Percentiles rank a stretch among this genome's conserved stretches.
Conservation (phyloP, 2,888 invertebrate genomes). For the Odontocerum albicorne region DNA sequence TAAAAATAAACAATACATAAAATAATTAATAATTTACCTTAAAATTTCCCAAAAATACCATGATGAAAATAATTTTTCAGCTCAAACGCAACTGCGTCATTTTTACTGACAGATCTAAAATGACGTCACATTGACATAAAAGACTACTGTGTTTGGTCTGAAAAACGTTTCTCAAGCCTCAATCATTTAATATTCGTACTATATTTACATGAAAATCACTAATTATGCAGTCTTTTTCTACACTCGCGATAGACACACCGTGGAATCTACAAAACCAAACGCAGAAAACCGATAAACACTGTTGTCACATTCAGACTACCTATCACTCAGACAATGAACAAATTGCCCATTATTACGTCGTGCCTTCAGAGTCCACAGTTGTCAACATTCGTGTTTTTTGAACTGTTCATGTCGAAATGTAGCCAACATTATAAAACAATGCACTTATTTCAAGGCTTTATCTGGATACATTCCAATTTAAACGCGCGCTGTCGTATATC, state of each 20-base stretch:
- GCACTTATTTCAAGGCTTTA: too few relatives aligned
- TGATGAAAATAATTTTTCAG: slow-evolving; percentile 54
- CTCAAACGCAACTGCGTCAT: slow-evolving; percentile 65
- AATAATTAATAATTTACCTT: slow-evolving; percentile 22
- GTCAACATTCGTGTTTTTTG: too few relatives aligned
- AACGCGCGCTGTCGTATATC: too few relatives aligned
- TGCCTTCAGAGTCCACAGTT: too few relatives aligned
- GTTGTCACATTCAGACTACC: slow-evolving; percentile 31
- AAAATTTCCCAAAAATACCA: slow-evolving; percentile 44
- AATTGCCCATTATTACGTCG: too few relatives aligned
- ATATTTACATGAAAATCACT: neutral
- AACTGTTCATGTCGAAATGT: too few relatives aligned
- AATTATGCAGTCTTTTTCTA: slow-evolving; percentile 2
- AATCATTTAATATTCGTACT: slow-evolving; percentile 4
- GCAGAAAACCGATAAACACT: slow-evolving; percentile 23
- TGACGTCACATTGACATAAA: slow-evolving; percentile 61
- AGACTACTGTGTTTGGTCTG: slow-evolving; percentile 38
- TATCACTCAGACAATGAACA: too few relatives aligned
- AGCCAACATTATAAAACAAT: too few relatives aligned
- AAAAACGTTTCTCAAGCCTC: slow-evolving; percentile 6
- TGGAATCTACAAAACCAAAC: slow-evolving; percentile 19
- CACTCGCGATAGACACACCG: slow-evolving; percentile 10
- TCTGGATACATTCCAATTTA: too few relatives aligned
- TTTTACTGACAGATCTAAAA: slow-evolving; percentile 58
- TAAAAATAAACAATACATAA: neutral